These are phyloP conservation scores for Heterochromis multidens DNA, from an alignment of 2,113 vertebrate genomes.

Conservation along the genomic window DNA sequence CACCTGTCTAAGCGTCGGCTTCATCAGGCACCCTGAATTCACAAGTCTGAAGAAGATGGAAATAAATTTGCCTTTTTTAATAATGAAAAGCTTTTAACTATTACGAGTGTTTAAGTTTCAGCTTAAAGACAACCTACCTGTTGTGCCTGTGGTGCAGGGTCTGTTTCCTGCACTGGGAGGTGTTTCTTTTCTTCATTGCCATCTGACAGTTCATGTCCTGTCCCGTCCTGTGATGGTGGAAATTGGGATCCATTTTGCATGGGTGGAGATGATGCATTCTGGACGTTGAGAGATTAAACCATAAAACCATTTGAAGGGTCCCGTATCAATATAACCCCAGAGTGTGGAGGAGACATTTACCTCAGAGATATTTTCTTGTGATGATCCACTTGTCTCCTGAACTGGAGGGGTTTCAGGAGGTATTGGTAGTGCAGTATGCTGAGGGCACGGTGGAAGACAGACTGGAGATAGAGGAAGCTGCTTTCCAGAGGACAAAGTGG, in stretches of 20 bases:
- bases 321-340: neutral
- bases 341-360: neutral
- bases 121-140: neutral
- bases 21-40: neutral
- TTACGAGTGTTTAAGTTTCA: neutral
- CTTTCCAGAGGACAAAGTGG: neutral
- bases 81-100: neutral
- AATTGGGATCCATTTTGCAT: neutral
- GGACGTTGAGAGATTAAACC: neutral
- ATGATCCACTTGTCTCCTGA: constrained; percentile 66
- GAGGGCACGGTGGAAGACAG: neutral
- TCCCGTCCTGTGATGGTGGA: neutral
- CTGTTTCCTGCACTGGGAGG: constrained; percentile 28
- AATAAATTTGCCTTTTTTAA: neutral
- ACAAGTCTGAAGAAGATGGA: neutral
- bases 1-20: neutral
- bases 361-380: neutral
- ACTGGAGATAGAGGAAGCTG: rapidly evolving
- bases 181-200: neutral
- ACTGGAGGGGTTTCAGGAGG: constrained; percentile 17
- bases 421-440: constrained; percentile 24
- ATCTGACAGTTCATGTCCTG: neutral
- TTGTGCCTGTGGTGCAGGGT: neutral
- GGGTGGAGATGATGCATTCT: neutral
- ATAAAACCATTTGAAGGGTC: neutral